Evolutionary conservation across 2,888 invertebrate genomes (phyloP).

Genomic region (Kuschelorhynchus macadamiae): DNA sequence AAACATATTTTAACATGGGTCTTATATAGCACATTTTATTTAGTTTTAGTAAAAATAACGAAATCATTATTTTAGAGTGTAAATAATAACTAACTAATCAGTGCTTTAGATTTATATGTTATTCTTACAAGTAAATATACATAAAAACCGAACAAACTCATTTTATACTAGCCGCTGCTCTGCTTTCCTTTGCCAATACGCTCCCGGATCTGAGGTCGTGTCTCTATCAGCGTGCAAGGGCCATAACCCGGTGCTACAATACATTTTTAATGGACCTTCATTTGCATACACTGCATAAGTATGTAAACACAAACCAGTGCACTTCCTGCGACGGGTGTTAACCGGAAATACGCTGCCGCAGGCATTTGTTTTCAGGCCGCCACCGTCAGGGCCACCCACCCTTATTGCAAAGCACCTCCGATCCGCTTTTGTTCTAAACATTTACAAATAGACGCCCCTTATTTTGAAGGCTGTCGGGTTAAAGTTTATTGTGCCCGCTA

Average conservation of each 20-base stretch:
- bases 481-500: neutral
- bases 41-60: too few relatives aligned
- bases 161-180: too few relatives aligned
- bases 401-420: constrained; percentile 38
- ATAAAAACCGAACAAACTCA: too few relatives aligned
- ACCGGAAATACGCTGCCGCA: constrained; percentile 62
- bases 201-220: constrained; percentile 24
- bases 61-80: too few relatives aligned
- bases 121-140: too few relatives aligned
- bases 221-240: constrained; percentile 38
- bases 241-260: constrained; percentile 63
- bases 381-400: constrained; percentile 48
- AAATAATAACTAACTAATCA: too few relatives aligned
- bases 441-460: constrained; percentile 36
- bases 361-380: constrained; percentile 57
- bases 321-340: constrained; percentile 63
- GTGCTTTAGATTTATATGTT: too few relatives aligned
- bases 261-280: constrained; percentile 63
- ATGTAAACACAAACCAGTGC: constrained; percentile 64
- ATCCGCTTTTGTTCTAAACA: constrained; percentile 45
- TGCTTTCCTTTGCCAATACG: too few relatives aligned
- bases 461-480: neutral
- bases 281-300: constrained; percentile 63
- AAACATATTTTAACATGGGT: too few relatives aligned
- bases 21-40: too few relatives aligned